Evolutionary conservation across 2,797 vertebrate species (phyloP).

Genomic region (Characodon lateralis): DNA sequence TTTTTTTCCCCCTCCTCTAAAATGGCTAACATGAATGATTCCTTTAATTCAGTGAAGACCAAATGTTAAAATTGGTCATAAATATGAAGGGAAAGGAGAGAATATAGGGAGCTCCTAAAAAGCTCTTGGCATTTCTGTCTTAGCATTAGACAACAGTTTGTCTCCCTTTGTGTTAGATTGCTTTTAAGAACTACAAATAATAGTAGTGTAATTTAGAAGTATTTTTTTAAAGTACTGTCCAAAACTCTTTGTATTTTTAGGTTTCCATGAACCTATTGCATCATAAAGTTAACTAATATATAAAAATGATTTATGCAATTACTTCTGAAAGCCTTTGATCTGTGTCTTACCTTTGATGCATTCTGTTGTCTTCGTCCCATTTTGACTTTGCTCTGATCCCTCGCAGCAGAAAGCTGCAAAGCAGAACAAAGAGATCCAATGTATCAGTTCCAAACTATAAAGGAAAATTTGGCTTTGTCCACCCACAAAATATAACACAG

Average conservation of each 20-base stretch:
- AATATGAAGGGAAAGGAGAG: conserved; percentile 69
- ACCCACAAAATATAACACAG: conserved; percentile 1
- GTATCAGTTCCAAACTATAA: conserved; percentile 3
- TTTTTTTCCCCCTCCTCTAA: conserved; percentile 73
- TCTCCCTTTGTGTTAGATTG: conserved; percentile 15
- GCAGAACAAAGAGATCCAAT: conserved; percentile 10
- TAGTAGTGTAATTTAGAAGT: not conserved
- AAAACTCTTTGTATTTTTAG: not conserved
- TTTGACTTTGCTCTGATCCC: conserved; percentile 11
- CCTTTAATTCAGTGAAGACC: conserved; percentile 74
- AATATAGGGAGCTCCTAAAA: conserved; percentile 40
- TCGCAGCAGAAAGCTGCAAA: not conserved
- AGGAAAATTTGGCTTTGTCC: conserved; percentile 7
- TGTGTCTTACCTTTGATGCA: conserved; percentile 7
- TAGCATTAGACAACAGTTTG: conserved; percentile 30
- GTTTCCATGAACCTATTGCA: not conserved
- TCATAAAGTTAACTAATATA: not conserved
- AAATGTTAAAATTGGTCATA: conserved; percentile 76
- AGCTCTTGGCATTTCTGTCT: conserved; percentile 40
- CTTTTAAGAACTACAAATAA: conserved; percentile 5
- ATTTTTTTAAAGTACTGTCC: not conserved
- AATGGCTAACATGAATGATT: conserved; percentile 81
- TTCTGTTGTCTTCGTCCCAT: conserved; percentile 2
- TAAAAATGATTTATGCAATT: conserved; percentile 6
- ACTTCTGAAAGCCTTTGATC: conserved; percentile 16